Evolutionary conservation across 2,888 invertebrate genomes (phyloP).

Genomic region (Apamea anceps): DNA sequence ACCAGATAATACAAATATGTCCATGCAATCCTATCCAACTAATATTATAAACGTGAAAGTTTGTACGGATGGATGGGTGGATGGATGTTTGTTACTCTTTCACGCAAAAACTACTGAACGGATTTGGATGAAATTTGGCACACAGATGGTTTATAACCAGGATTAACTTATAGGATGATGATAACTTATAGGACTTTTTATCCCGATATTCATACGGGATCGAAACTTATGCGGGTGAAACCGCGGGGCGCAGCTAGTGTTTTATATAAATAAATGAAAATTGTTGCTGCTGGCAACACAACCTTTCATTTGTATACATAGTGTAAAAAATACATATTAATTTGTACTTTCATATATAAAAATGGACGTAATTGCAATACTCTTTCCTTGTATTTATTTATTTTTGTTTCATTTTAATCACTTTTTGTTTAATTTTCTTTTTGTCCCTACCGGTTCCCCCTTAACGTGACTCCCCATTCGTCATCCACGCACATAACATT

Average conservation of each 20-base stretch:
- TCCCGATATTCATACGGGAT: too few species aligned
- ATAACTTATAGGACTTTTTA: too few species aligned
- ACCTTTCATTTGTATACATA: constrained; percentile 52
- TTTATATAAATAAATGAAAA: constrained; percentile 48
- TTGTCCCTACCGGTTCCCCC: constrained; percentile 36
- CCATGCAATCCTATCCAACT: constrained; percentile 20
- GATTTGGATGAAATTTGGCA: too few species aligned
- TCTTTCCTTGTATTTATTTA: constrained; percentile 42
- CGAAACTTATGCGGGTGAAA: too few species aligned
- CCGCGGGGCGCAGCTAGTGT: constrained; percentile 1
- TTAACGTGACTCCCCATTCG: background rate
- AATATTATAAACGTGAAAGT: too few species aligned
- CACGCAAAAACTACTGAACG: too few species aligned
- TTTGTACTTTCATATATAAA: constrained; percentile 59
- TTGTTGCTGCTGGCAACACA: too few species aligned
- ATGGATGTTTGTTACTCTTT: too few species aligned
- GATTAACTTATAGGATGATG: too few species aligned
- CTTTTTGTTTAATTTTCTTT: constrained; percentile 69
- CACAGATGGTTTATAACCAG: too few species aligned
- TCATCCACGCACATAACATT: background rate
- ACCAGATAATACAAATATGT: constrained; percentile 41
- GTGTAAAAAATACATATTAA: constrained; percentile 49
- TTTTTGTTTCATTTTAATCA: constrained; percentile 51
- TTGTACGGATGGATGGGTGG: too few species aligned
- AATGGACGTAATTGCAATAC: constrained; percentile 73